Evolutionary conservation across 2,888 invertebrate species (phyloP).

Genomic region (Lamellibrachia columna): DNA sequence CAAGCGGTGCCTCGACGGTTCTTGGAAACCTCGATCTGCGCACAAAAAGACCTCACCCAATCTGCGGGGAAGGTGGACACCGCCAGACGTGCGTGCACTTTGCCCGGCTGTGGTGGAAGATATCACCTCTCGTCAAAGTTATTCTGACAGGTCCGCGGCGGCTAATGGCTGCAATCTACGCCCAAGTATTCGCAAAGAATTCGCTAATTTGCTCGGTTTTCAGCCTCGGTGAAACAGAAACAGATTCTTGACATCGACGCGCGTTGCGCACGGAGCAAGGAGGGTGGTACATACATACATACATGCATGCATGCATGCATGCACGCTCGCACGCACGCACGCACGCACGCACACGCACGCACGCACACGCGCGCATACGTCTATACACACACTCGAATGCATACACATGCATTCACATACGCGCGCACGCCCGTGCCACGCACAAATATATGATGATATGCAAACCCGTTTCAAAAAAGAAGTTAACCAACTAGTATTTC

Average conservation of each 20-base stretch:
- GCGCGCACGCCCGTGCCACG: too few relatives aligned
- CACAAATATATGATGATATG: too few relatives aligned
- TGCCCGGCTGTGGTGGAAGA: background rate
- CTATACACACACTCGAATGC: background rate
- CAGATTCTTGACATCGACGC: background rate
- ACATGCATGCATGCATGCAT: background rate
- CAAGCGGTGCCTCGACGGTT: background rate
- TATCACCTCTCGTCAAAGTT: background rate
- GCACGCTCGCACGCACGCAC: background rate
- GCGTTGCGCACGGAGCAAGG: background rate
- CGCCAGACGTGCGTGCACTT: background rate
- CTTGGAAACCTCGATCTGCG: background rate
- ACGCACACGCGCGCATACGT: background rate
- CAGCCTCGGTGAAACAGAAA: background rate
- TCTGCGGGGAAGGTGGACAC: background rate
- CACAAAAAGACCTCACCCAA: background rate
- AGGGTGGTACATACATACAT: background rate
- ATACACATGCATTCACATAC: too few relatives aligned
- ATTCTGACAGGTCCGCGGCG: background rate
- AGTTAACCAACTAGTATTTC: too few relatives aligned
- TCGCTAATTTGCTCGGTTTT: background rate
- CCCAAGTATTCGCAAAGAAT: conserved; percentile 9
- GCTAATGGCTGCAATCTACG: conserved; percentile 2
- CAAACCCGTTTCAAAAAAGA: too few relatives aligned
- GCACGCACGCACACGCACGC: background rate